These are phyloP conservation scores for Teleiodes luculella DNA, from an alignment of 2,888 invertebrate species.

Conservation along the genomic window DNA sequence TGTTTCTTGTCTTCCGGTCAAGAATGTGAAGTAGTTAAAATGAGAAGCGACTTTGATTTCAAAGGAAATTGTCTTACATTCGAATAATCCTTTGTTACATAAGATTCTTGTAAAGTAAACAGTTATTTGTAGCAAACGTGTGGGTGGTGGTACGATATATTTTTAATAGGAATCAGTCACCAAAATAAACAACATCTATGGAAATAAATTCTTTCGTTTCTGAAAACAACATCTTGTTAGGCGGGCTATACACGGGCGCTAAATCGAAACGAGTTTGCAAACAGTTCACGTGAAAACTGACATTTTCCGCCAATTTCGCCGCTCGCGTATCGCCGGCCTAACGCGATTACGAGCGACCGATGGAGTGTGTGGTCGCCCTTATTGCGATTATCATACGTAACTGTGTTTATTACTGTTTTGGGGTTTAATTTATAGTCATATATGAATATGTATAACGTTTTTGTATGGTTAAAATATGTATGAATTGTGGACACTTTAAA, in stretches of 20 bases:
- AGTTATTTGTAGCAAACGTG: neutral
- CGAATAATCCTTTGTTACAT: neutral
- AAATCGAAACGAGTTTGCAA: slow-evolving; percentile 26
- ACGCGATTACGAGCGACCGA: slow-evolving; percentile 18
- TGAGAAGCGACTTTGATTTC: neutral
- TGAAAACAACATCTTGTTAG: slow-evolving; percentile 11
- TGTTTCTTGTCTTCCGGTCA: slow-evolving; percentile 14
- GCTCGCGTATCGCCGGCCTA: slow-evolving; percentile 20
- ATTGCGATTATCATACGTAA: slow-evolving; percentile 14
- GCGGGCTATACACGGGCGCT: neutral
- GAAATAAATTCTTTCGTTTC: neutral
- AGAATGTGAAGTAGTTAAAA: slow-evolving; percentile 10
- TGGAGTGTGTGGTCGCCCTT: slow-evolving; percentile 13
- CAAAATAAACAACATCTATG: neutral
- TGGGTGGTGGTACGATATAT: neutral
- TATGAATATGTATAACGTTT: too few species aligned
- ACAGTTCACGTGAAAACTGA: slow-evolving; percentile 27
- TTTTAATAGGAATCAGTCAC: neutral
- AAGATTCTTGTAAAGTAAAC: neutral
- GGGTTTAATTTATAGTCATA: too few species aligned
- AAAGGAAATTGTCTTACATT: slow-evolving; percentile 3
- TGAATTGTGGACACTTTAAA: too few species aligned
- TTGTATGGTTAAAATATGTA: too few species aligned
- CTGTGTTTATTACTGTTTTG: neutral
- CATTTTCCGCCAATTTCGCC: slow-evolving; percentile 38